These are phyloP conservation scores for Drosophila seguyi DNA, from an alignment of 1,140 invertebrate genomes.

Conservation along the genomic window DNA sequence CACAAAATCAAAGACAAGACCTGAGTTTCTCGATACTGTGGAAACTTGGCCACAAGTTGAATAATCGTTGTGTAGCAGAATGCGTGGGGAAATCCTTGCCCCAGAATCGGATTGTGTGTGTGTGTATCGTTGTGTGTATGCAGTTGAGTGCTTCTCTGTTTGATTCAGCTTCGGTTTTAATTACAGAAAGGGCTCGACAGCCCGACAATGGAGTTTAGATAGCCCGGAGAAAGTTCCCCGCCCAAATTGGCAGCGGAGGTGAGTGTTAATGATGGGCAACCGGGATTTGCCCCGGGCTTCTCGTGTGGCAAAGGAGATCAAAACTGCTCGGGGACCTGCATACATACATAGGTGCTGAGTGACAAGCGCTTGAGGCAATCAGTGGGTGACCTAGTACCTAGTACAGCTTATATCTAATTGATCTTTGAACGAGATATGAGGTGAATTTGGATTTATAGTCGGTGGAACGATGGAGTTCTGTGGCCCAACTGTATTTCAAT, in stretches of 20 bases:
- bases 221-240: slow-evolving; percentile 9
- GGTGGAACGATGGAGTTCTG: neutral
- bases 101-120: neutral
- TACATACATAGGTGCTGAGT: neutral
- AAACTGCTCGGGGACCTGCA: neutral
- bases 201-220: slow-evolving; percentile 27
- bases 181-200: slow-evolving; percentile 34
- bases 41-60: slow-evolving; percentile 44
- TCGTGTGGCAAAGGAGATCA: neutral
- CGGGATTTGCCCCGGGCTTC: neutral
- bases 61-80: slow-evolving; percentile 23
- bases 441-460: neutral
- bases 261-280: slow-evolving; percentile 25
- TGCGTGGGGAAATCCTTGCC: slow-evolving; percentile 15
- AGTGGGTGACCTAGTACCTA: neutral
- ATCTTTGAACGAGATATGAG: neutral
- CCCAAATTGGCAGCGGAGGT: slow-evolving; percentile 13
- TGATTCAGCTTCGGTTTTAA: slow-evolving; percentile 35
- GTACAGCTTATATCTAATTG: neutral
- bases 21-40: slow-evolving; percentile 24
- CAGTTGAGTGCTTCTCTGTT: slow-evolving; percentile 16
- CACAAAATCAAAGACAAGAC: slow-evolving; percentile 47
- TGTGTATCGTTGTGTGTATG: neutral
- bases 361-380: neutral
- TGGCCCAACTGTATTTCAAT: neutral